Evolutionary conservation across 2,113 vertebrate species (phyloP), one percentile per base, ranked within the genome.

Genomic region (Corythaixoides concolor): DNA sequence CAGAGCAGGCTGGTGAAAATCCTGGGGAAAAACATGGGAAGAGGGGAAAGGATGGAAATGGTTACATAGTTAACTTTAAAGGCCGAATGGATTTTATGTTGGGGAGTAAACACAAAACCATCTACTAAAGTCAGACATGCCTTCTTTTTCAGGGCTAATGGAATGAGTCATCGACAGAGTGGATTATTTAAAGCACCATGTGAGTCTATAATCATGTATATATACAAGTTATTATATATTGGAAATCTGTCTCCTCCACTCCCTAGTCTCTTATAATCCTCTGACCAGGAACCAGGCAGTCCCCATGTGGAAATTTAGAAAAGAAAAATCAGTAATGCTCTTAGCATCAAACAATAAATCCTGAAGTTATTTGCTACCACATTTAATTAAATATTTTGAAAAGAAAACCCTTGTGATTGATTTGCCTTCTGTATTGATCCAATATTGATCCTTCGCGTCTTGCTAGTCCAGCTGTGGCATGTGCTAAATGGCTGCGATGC

Each of bases 371-470:
- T 99, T 98, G 98, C 98, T 98, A 99, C 97, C 97, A 96, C 98
- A 98, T 98, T 99, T 99, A 99, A 99, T 99, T 99, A 99, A 99
- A 98, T 99, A 99, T 99, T 99, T 99, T 97, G 96, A 98, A 98
- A 99, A 99, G 98, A 99, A 98, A 99, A 98, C 98, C 98, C 97
- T 81, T 93, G 96, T 98, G 98, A 99, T 99, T 99, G 98, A 99
- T 98, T 99, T 83, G 96, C 98, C 98, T 98, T 96, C 97, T 37
- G 74, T 97, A 98, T 99, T 98, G 99, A 99, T 98, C 98, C 95
- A 90, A 39, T 98, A 99, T 99, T 80, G 98, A 99, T 98, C 97
- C 88, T 97, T 85, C 66, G 95, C 92, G 92, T 98, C 95, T 97
- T 96, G 98, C 98, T 97, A 97, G 97, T 96, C 98, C 98, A 95